A percentile compares a stretch with the other conserved stretches of the same genome.
Conservation (phyloP, 2,888 invertebrate genomes). For the Ochropleura leucogaster region DNA sequence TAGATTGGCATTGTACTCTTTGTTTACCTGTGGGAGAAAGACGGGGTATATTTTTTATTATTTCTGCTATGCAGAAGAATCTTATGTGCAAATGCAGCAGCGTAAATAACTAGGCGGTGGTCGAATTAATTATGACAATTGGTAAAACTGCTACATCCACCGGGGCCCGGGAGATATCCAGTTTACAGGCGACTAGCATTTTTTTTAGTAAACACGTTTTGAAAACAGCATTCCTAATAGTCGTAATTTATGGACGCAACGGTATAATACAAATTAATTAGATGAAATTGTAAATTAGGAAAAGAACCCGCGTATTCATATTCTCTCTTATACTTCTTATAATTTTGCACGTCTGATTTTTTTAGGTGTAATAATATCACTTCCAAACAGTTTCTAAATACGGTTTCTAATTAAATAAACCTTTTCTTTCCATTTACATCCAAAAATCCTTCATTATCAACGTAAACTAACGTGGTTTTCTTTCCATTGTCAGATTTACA, state of each 20-base stretch:
- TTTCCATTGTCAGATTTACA: neutral
- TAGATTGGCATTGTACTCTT: slow-evolving; percentile 93
- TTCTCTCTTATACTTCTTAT: neutral
- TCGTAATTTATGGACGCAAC: slow-evolving; percentile 14
- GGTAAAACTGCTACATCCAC: too few species aligned
- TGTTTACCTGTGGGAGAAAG: slow-evolving; percentile 91
- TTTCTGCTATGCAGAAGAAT: too few species aligned
- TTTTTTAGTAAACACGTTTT: slow-evolving; percentile 34
- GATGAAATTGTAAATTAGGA: neutral
- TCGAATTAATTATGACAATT: too few species aligned
- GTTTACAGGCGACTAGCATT: neutral
- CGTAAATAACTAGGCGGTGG: neutral
- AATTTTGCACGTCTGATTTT: neutral
- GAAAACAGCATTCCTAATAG: slow-evolving; percentile 26
- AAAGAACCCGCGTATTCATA: neutral
- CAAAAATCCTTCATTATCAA: neutral
- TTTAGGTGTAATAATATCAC: neutral
- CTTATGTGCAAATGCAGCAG: too few species aligned
- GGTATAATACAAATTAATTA: slow-evolving; percentile 10
- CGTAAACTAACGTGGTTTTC: neutral
- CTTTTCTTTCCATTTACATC: neutral
- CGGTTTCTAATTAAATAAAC: neutral
- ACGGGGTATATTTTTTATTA: neutral
- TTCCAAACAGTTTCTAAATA: neutral
- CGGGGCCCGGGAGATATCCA: too few species aligned